Base-by-base conservation (phyloP, 2,888 invertebrate species). In the Cartodere bifasciata region DNA sequence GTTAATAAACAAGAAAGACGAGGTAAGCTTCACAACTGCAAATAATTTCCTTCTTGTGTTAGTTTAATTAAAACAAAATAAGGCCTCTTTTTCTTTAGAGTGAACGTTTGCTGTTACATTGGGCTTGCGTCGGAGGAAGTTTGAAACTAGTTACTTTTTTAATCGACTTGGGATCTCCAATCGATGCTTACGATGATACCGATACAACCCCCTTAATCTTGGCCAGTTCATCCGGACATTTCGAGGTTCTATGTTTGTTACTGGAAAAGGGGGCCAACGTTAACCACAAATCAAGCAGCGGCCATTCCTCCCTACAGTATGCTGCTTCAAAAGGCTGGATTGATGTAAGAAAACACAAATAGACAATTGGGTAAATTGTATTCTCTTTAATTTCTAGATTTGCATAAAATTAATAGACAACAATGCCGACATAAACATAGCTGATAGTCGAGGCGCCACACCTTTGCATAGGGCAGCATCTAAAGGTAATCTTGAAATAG, bases 231-330 rank as follows among this genome's bases (percentile, higher is more conserved):
- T 84, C 83, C 13, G 87, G 85, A 9, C 68, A 75, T 43, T 59
- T 63, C 17, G 70, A 75, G 45, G 72, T 80, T 28, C 81, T 83
- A 0, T 65, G 67, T 29, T 53, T 73, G 2, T 58, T 88, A 11
- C 51, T 86, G 34, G 61, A 66, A 10, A 70, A 72, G 50, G 76
- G 76, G 22, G 83, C 81, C 9, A 64, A 81, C 55, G 68, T 86
- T 1, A 77, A 85, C 60, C 73, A 75, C 28, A 71, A 72, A 47
- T 81, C 78, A 31, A 60, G 56, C 36, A 72, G 77, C 34, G 84
- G 84, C 0, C 86, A 88, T 56, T 77, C 84, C 20, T 67, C 86
- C 5, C 57, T 90, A 29, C 86, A 86, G 50, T 87, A 88, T 65
- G 83, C 85, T 23, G 78, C 83, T 36, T 88, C 87, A 1, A 88